These are phyloP conservation scores for Orchestes rusci DNA, from an alignment of 2,888 invertebrate species.

Conservation along the genomic window DNA sequence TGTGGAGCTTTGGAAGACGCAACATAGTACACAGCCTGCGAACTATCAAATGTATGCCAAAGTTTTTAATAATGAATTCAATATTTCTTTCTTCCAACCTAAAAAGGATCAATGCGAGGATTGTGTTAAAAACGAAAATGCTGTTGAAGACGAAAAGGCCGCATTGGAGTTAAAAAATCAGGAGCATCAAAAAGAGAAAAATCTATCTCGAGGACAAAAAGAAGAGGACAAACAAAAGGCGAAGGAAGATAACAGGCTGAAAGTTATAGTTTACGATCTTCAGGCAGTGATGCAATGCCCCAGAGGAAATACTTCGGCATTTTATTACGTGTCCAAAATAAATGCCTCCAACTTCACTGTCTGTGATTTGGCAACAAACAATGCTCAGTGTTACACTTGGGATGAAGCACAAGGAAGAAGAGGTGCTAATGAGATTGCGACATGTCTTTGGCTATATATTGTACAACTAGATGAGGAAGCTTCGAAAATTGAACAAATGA, in stretches of 20 bases:
- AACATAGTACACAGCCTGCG: background rate
- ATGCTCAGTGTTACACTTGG: constrained; percentile 10
- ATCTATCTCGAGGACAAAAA: background rate
- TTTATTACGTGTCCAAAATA: constrained; percentile 20
- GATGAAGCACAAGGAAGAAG: constrained; percentile 11
- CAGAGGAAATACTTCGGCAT: constrained; percentile 17
- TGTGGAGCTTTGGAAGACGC: background rate
- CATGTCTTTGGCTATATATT: constrained; percentile 9
- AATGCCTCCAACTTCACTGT: constrained; percentile 13
- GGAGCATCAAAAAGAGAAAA: constrained; percentile 1
- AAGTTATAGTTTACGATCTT: constrained; percentile 6
- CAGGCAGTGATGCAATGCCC: constrained; percentile 17
- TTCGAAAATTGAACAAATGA: constrained; percentile 1
- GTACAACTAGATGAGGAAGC: background rate
- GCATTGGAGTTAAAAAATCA: background rate
- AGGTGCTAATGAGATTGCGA: constrained; percentile 14
- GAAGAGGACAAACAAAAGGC: constrained; percentile 3
- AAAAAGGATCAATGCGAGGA: constrained; percentile 4
- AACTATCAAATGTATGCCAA: background rate
- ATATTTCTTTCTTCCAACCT: constrained; percentile 1
- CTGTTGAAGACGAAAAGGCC: background rate
- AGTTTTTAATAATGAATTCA: constrained; percentile 4
- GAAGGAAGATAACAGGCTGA: background rate
- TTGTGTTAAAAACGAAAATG: background rate
- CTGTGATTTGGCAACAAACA: constrained; percentile 6